Evolutionary conservation across 2,113 vertebrate genomes (phyloP).

Genomic region (Rhegmatorhina hoffmannsi): DNA sequence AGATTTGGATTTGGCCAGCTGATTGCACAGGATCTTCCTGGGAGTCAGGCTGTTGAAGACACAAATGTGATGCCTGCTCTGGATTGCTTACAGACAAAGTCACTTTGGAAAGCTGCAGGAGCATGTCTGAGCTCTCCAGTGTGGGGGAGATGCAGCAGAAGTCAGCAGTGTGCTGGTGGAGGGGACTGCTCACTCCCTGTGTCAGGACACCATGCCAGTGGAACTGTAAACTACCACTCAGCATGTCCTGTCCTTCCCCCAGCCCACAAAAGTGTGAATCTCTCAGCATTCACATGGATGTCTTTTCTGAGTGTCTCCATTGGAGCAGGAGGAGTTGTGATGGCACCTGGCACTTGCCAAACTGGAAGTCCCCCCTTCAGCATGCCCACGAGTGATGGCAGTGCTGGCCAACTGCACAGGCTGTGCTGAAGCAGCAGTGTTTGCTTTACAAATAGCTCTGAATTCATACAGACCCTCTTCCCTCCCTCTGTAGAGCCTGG

Average conservation of each 20-base stretch:
- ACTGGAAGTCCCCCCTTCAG: neutral
- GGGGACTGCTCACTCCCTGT: neutral
- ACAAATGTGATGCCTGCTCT: neutral
- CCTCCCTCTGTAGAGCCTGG: neutral
- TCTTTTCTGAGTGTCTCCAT: neutral
- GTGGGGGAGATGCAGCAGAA: neutral
- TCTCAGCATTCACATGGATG: neutral
- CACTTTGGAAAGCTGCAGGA: neutral
- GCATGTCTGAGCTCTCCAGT: neutral
- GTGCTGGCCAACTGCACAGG: neutral
- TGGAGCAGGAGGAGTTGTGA: conserved; percentile 6
- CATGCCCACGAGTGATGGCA: neutral
- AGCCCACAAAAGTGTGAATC: neutral
- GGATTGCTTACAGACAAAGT: neutral
- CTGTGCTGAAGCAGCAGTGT: neutral
- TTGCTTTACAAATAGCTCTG: conserved; percentile 1
- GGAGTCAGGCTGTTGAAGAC: neutral
- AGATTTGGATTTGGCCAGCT: conserved; percentile 34
- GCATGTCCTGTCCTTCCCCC: neutral
- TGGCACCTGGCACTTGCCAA: neutral
- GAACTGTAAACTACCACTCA: neutral
- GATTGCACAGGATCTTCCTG: neutral
- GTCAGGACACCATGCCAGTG: neutral
- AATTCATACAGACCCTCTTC: neutral
- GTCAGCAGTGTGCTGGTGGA: neutral